phyloP scores from a whole-genome alignment of 2,888 invertebrate species.

The Dilophus febrilis region DNA sequence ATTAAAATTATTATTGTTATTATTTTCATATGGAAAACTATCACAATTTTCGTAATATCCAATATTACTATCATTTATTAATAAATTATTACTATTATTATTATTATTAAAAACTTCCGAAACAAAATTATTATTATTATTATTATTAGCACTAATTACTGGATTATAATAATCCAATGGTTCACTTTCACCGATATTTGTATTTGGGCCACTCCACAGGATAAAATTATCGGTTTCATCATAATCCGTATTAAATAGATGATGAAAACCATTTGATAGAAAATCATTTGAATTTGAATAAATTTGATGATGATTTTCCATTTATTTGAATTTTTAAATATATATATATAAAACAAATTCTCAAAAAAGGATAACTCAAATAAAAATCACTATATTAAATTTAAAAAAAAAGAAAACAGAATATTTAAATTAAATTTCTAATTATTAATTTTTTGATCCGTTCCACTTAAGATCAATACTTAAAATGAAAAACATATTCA shows the following conservation, averaged over 20 bases:
- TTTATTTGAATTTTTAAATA: not conserved
- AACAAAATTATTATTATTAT: not conserved
- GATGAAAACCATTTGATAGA: conserved; percentile 28
- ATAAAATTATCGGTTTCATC: conserved; percentile 12
- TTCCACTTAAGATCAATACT: no score
- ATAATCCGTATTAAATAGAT: conserved; percentile 24
- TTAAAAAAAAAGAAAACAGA: no score
- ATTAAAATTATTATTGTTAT: conserved; percentile 1
- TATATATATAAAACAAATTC: no score
- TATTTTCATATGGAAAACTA: not conserved
- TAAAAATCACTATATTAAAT: no score
- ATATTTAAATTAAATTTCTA: no score
- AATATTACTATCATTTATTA: conserved; percentile 8
- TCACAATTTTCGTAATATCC: conserved; percentile 11
- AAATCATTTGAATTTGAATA: conserved; percentile 18
- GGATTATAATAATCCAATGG: not conserved
- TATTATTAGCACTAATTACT: not conserved
- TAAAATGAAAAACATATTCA: no score
- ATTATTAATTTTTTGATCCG: no score
- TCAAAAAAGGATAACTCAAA: no score
- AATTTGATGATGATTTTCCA: conserved; percentile 1
- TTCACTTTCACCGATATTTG: not conserved
- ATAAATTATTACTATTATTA: conserved; percentile 2
- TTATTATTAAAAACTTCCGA: not conserved
- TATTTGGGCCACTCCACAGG: conserved; percentile 6